phyloP scores from a whole-genome alignment of 2,113 vertebrate species.

The Trinectes maculatus region DNA sequence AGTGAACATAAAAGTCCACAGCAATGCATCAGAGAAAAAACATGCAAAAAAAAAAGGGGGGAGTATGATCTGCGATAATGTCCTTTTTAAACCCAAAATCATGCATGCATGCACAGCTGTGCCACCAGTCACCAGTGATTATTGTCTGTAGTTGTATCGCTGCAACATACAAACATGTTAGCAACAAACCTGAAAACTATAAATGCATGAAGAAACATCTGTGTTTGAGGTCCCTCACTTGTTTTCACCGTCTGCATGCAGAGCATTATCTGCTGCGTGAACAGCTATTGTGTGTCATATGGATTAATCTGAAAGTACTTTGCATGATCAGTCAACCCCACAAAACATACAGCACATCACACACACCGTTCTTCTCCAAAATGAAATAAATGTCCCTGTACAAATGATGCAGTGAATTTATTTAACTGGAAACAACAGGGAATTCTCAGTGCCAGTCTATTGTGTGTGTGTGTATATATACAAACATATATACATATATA shows the following conservation, averaged over 20 bases:
- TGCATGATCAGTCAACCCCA: neutral
- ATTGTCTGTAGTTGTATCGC: slow-evolving; percentile 12
- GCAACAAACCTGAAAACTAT: slow-evolving; percentile 26
- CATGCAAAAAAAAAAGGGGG: slow-evolving; percentile 20
- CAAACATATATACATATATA: too few relatives aligned
- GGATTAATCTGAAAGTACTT: slow-evolving; percentile 7
- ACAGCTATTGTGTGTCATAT: neutral
- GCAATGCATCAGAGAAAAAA: slow-evolving; percentile 37
- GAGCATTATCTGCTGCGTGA: neutral
- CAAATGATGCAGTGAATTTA: slow-evolving; percentile 45
- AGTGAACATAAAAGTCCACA: slow-evolving; percentile 46
- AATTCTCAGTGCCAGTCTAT: slow-evolving; percentile 20
- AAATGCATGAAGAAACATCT: slow-evolving; percentile 7
- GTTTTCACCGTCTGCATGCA: slow-evolving; percentile 4
- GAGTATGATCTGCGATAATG: slow-evolving; percentile 34
- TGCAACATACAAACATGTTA: slow-evolving; percentile 12
- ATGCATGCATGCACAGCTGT: slow-evolving; percentile 5
- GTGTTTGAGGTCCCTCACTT: slow-evolving; percentile 8
- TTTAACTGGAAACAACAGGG: slow-evolving; percentile 23
- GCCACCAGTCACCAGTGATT: slow-evolving; percentile 14
- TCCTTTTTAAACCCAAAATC: slow-evolving; percentile 19
- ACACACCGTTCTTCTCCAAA: neutral
- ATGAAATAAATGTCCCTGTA: slow-evolving; percentile 30
- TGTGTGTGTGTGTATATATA: too few relatives aligned
- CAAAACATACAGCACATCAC: neutral